Conservation (phyloP, 2,113 vertebrate species). For the Cyprinus carpio region DNA sequence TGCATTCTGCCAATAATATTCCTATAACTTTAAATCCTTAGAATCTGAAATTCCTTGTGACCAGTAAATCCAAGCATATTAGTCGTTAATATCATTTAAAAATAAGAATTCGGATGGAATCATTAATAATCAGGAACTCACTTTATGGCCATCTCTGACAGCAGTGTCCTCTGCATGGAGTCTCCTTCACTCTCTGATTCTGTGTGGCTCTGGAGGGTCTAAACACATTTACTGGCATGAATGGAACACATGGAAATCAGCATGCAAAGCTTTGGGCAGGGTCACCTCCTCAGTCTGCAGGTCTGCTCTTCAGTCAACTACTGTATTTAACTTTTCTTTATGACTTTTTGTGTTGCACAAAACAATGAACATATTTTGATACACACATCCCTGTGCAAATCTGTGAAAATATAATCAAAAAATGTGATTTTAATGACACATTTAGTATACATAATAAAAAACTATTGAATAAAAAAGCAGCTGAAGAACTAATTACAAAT, state of each 20-base stretch:
- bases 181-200: slow-evolving; percentile 52
- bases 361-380: neutral
- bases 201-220: slow-evolving; percentile 70
- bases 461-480: too few species aligned
- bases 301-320: neutral
- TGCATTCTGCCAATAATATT: neutral
- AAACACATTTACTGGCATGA: slow-evolving; percentile 66
- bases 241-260: slow-evolving; percentile 80
- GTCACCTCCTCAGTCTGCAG: slow-evolving; percentile 55
- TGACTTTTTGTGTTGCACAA: neutral
- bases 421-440: neutral
- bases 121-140: slow-evolving; percentile 67
- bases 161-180: slow-evolving; percentile 61
- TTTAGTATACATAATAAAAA: neutral
- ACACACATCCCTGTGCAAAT: too few species aligned
- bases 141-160: slow-evolving; percentile 78
- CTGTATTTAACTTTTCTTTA: neutral
- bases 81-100: neutral
- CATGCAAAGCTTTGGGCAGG: slow-evolving; percentile 76
- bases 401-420: too few species aligned
- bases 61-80: neutral
- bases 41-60: neutral
- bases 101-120: neutral
- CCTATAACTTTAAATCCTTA: neutral
- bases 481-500: neutral